Evolutionary conservation across 2,888 invertebrate species (phyloP).

Genomic region (Eulithis prunata): DNA sequence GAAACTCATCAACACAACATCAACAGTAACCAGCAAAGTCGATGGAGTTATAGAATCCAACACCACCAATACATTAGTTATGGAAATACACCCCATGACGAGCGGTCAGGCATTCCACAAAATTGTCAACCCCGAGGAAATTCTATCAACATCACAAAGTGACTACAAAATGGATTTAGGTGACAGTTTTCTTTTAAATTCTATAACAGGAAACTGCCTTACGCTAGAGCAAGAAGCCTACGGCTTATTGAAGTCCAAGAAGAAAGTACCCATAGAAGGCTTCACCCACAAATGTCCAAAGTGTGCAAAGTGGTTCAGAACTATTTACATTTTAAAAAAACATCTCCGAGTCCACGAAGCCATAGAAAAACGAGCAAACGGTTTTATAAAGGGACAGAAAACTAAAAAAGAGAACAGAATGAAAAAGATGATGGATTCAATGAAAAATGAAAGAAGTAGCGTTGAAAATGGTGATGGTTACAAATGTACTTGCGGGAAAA

Average conservation of each 20-base stretch:
- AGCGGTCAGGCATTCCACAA: conserved; percentile 49
- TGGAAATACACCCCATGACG: conserved; percentile 70
- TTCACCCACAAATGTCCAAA: conserved; percentile 55
- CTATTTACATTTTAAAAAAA: conserved; percentile 45
- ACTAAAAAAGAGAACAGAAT: conserved; percentile 24
- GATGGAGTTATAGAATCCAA: conserved; percentile 66
- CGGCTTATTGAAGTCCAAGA: conserved; percentile 63
- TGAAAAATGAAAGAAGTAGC: conserved; percentile 34
- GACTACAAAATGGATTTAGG: conserved; percentile 50
- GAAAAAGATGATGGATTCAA: conserved; percentile 32
- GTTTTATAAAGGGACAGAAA: conserved; percentile 59
- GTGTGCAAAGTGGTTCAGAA: conserved; percentile 62
- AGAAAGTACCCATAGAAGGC: conserved; percentile 40
- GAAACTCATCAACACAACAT: conserved; percentile 70
- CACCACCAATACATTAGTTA: conserved; percentile 69
- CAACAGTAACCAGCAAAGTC: conserved; percentile 63
- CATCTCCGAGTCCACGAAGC: conserved; percentile 65
- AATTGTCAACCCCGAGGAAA: conserved; percentile 68
- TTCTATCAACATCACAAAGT: conserved; percentile 60
- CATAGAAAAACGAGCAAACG: conserved; percentile 66
- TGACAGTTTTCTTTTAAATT: conserved; percentile 71
- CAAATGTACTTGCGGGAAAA: conserved; percentile 70
- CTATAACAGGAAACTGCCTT: conserved; percentile 73
- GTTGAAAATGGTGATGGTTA: conserved; percentile 62
- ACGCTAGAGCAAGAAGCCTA: conserved; percentile 75